Base-by-base conservation (phyloP, 2,888 invertebrate genomes). In the Baronia brevicornis region DNA sequence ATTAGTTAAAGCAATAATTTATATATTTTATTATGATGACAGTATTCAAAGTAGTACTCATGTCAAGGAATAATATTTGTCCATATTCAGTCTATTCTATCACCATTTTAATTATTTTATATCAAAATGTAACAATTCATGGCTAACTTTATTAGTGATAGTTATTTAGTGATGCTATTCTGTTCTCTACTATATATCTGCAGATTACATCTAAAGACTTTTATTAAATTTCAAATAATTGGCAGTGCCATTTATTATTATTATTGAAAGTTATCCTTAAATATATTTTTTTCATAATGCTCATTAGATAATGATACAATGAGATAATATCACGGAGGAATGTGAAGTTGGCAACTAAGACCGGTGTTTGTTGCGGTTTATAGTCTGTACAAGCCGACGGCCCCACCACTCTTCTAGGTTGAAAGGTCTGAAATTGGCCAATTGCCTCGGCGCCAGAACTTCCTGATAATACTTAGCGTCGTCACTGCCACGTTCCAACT, bases 331-430 rank as follows among this genome's bases (percentile, higher is more conserved):
- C 33, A 24, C 40, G 31, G 29, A 52, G 41, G 25, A 36, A 22
- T 26, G 28, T 23, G 11, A 23, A 13, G 21, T 39, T 23, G 26
- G 33, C 44, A 65, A 67, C 74, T 80, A 84, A 57, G 79, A 73
- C 33, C 80, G 69, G 46, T 82, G 80, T 41, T 86, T 87, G 54
- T 77, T 79, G 38, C 86, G 82, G 56, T 84, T 87, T 51, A 90
- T 85, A 66, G 85, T 90, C 69, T 91, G 91, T 33, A 91, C 87
- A 41, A 90, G 72, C 35, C 90, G 88, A 38, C 91, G 87, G 8
- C 88, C 91, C 90, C 91, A 92, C 84, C 89, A 91, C 52, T 90
- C 90, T 52, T 92, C 92, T 39, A 93, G 75, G 69, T 93, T 89
- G 66, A 93, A 93, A 5, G 93, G 92, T 64, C 90, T 88, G 65